Conservation (phyloP, 2,888 invertebrate genomes). For the Encarsia formosa region DNA sequence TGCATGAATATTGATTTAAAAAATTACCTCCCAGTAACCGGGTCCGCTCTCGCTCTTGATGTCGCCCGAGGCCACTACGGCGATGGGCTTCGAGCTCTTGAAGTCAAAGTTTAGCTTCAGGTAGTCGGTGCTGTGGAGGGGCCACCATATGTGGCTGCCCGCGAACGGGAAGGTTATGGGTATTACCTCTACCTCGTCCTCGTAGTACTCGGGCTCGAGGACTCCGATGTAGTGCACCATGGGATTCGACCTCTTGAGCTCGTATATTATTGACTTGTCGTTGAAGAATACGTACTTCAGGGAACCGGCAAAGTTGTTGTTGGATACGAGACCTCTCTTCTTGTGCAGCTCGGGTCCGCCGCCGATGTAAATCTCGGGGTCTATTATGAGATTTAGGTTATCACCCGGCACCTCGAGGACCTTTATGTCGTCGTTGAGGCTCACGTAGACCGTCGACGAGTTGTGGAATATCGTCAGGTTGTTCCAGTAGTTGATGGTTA, state of each 20-base stretch:
- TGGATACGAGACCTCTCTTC: slow-evolving; percentile 75
- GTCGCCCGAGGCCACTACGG: slow-evolving; percentile 81
- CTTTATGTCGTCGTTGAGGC: slow-evolving; percentile 70
- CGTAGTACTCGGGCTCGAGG: slow-evolving; percentile 77
- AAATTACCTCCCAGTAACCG: slow-evolving; percentile 80
- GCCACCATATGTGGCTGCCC: slow-evolving; percentile 88
- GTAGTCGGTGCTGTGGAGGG: slow-evolving; percentile 68
- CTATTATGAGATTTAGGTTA: slow-evolving; percentile 74
- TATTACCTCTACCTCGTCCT: slow-evolving; percentile 79
- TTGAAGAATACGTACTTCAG: slow-evolving; percentile 91
- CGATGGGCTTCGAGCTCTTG: slow-evolving; percentile 77
- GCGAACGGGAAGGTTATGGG: slow-evolving; percentile 90
- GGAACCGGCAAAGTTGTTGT: slow-evolving; percentile 84
- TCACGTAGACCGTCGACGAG: slow-evolving; percentile 67
- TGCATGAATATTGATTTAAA: background rate
- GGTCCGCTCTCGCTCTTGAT: slow-evolving; percentile 67
- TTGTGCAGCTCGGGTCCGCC: slow-evolving; percentile 81
- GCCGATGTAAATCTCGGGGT: slow-evolving; percentile 90
- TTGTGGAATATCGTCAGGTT: slow-evolving; percentile 83
- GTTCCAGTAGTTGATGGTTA: slow-evolving; percentile 80
- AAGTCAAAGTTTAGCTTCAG: slow-evolving; percentile 81
- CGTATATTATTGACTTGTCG: slow-evolving; percentile 86
- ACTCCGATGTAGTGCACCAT: slow-evolving; percentile 80
- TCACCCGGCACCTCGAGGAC: slow-evolving; percentile 69
- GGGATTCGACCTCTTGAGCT: slow-evolving; percentile 77